Evolutionary conservation across 64 coral and sea anemone species (phyloP), one percentile per base, ranked within the genome.

Genomic region (Astreopora myriophthalma): DNA sequence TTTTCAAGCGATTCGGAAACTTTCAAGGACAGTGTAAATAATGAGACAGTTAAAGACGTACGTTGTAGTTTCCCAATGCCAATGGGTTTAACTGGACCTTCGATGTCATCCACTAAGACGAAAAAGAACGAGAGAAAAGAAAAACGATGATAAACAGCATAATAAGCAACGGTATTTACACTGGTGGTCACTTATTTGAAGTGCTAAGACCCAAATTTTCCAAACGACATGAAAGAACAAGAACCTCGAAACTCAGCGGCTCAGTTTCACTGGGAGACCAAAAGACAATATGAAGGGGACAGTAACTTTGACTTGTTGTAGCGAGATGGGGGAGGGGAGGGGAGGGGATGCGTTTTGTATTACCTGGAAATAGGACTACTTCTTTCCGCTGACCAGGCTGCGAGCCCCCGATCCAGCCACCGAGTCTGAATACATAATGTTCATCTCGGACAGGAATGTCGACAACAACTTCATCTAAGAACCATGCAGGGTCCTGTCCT

Each of bases 391-490:
- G 62, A 44, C 72, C 89, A 63, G 91, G 87, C 8, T 93, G 69
- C 20, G 52, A 44, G 33, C 85, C 80, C 24, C 63, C 85, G 24
- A 96, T 68, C 95, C 95, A 96, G 22, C 37, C 67, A 20, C 91
- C 95, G 26, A 87, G 93, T 25, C 68, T 84, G 62, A 96, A 96
- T 92, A 86, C 14, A 25, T 96, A 96, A 82, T 91, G 95, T 46
- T 96, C 95, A 39, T 93, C 90, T 62, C 86, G 88, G 42, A 76
- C 90, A 3, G 92, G 95, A 69, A 96, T 90, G 13, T 96, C 95
- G 5, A 96, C 73, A 25, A 94, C 89, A 1, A 96, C 95, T 69
- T 96, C 95, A 46, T 96, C 91, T 27, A 96, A 69, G 49, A 86
- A 82, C 95, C 95, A 96, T 24, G 79, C 70, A 44, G 95, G 91